A percentile compares a stretch with the other conserved stretches of the same genome.
Evolutionary conservation across 2,888 invertebrate genomes (phyloP).

Genomic region (Scaptomyza polygonia): DNA sequence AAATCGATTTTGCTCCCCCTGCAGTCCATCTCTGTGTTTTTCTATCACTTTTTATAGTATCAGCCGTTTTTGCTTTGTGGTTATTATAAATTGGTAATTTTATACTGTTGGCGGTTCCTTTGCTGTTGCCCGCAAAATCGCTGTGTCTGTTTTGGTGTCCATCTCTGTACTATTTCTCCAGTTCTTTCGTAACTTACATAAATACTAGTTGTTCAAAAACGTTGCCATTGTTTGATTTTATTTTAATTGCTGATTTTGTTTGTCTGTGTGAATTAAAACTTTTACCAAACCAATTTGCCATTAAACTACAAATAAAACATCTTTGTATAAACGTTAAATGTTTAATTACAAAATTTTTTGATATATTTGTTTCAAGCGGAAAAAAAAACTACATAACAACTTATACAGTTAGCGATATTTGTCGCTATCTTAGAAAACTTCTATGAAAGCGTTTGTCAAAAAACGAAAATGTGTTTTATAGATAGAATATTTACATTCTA

Average conservation of each 20-base stretch:
- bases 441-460: too few relatives aligned
- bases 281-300: slow-evolving; percentile 1
- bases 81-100: slow-evolving; percentile 79
- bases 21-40: background rate
- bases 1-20: slow-evolving; percentile 8
- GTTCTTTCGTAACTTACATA: slow-evolving; percentile 48
- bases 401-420: too few relatives aligned
- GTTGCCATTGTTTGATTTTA: slow-evolving; percentile 24
- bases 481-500: too few relatives aligned
- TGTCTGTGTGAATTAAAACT: slow-evolving; percentile 16
- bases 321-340: too few relatives aligned
- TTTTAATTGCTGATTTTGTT: slow-evolving; percentile 8
- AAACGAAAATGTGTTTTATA: too few relatives aligned
- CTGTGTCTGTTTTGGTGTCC: too few relatives aligned
- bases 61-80: slow-evolving; percentile 5
- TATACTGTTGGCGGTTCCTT: slow-evolving; percentile 81
- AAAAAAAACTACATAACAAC: too few relatives aligned
- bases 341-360: too few relatives aligned
- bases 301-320: too few relatives aligned
- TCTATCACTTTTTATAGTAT: background rate
- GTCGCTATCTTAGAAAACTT: too few relatives aligned
- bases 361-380: too few relatives aligned
- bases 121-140: slow-evolving; percentile 39
- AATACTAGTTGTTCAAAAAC: slow-evolving; percentile 63
- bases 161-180: slow-evolving; percentile 30